phyloP scores from a whole-genome alignment of 2,888 invertebrate genomes.

The Mechanitis messenoides region DNA sequence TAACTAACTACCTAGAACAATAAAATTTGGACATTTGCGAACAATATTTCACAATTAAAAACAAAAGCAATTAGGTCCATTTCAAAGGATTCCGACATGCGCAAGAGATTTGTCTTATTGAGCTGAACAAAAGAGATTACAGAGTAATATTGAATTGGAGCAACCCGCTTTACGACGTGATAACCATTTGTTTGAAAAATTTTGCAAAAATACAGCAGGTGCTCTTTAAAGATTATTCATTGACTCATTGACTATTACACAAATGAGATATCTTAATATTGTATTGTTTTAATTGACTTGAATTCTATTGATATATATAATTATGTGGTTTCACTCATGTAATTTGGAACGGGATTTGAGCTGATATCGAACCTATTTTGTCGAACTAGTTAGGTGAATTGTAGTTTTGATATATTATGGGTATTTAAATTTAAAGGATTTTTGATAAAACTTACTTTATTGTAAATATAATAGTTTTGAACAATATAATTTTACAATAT shows the following conservation, averaged over 20 bases:
- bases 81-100: slow-evolving; percentile 60
- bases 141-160: slow-evolving; percentile 59
- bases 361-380: too few relatives aligned
- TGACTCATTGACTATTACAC: slow-evolving; percentile 12
- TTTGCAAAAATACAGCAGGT: slow-evolving; percentile 53
- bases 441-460: slow-evolving; percentile 20
- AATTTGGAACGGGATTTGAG: too few relatives aligned
- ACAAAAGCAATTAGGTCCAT: slow-evolving; percentile 52
- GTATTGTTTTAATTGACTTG: background rate
- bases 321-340: too few relatives aligned
- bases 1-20: background rate
- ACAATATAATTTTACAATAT: slow-evolving; percentile 39
- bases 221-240: slow-evolving; percentile 23
- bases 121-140: slow-evolving; percentile 57
- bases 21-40: background rate
- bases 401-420: background rate
- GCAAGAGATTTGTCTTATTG: slow-evolving; percentile 61
- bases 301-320: background rate
- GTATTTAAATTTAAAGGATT: slow-evolving; percentile 7
- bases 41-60: slow-evolving; percentile 40
- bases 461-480: slow-evolving; percentile 32
- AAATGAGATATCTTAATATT: slow-evolving; percentile 11
- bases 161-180: slow-evolving; percentile 53
- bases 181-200: slow-evolving; percentile 27
- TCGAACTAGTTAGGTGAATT: too few relatives aligned